These are phyloP conservation scores for Drosophila aldrichi DNA, from an alignment of 2,888 invertebrate species.

Conservation along the genomic window DNA sequence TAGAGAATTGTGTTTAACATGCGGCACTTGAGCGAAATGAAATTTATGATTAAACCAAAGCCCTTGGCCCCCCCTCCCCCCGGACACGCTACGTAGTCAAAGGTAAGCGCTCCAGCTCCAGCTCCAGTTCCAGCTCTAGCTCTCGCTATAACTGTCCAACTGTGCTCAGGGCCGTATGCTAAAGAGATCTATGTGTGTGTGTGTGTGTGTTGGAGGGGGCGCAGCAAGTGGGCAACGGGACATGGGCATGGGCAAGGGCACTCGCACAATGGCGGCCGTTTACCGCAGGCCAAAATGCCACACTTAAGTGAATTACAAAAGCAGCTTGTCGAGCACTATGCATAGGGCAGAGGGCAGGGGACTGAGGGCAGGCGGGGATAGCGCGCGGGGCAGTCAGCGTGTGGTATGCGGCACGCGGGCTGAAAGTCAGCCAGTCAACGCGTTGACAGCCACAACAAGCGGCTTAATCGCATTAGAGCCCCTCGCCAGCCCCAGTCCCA, in stretches of 20 bases:
- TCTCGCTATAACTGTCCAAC: conserved; percentile 20
- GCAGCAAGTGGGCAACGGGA: background rate
- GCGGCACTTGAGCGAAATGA: conserved; percentile 58
- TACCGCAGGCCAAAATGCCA: conserved; percentile 81
- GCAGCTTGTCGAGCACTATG: conserved; percentile 51
- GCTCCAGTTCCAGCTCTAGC: conserved; percentile 4
- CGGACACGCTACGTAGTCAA: conserved; percentile 39
- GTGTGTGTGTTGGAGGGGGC: background rate
- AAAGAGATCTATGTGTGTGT: conserved; percentile 55
- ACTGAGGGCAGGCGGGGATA: background rate
- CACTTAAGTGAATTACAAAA: conserved; percentile 83
- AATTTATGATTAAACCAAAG: conserved; percentile 77
- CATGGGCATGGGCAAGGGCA: conserved; percentile 8
- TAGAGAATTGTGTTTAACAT: conserved; percentile 34
- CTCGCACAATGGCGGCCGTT: conserved; percentile 67
- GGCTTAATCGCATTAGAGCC: conserved; percentile 82
- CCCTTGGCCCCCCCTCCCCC: conserved; percentile 36
- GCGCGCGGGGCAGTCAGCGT: background rate
- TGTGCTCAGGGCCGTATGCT: conserved; percentile 62
- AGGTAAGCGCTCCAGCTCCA: conserved; percentile 53
- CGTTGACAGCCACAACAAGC: conserved; percentile 83
- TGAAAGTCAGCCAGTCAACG: conserved; percentile 72
- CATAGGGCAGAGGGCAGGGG: background rate
- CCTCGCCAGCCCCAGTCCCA: background rate
- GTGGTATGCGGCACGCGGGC: conserved; percentile 9